Base-by-base conservation (phyloP, 2,888 invertebrate genomes). In the Muscina levida region DNA sequence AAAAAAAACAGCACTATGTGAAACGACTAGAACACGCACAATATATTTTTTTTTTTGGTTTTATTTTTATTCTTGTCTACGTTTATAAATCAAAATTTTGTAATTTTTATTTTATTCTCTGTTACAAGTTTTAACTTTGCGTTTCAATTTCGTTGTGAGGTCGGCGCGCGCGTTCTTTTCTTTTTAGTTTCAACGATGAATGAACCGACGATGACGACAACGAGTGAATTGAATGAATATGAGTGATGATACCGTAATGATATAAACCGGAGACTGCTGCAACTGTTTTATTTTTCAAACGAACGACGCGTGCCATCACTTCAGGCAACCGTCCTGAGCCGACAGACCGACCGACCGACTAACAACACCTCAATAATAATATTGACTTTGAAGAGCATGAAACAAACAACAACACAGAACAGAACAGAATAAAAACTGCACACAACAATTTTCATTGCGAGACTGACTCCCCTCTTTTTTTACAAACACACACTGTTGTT, bases 221-320 rank as follows among this genome's bases (percentile, higher is more conserved):
- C 13, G 31, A 31, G 31, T 31, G 8, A 31, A 31, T n/a, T 31
- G 31, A 31, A 31, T 31, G 31, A 31, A 31, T 31, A 31, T n/a
- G n/a, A n/a, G n/a, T 74, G 42, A 48, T 72, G 72, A 77, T 77
- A 74, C 74, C 68, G 77, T 68, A 46, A 22, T 31, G 42, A 22
- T 17, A 31, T 39, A 4, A 44, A n/a, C 5, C 4, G 37, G 44
- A 44, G 44, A 22, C 62, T 62, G 62, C 73, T 77, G 81, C 77
- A 77, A 77, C 77, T 77, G 77, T 65, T 77, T 77, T 65, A 75
- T 31, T 31, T 31, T 31, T 31, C 31, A 8, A 31, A 31, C 31
- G 31, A 31, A 31, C 31, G 77, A 73, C 81, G 81, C 81, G 81
- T 81, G 81, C 81, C 81, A 81, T 81, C 81, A 77, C 81, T 77